phyloP scores from a whole-genome alignment of 2,113 vertebrate species.

The Catharus fuscescens region DNA sequence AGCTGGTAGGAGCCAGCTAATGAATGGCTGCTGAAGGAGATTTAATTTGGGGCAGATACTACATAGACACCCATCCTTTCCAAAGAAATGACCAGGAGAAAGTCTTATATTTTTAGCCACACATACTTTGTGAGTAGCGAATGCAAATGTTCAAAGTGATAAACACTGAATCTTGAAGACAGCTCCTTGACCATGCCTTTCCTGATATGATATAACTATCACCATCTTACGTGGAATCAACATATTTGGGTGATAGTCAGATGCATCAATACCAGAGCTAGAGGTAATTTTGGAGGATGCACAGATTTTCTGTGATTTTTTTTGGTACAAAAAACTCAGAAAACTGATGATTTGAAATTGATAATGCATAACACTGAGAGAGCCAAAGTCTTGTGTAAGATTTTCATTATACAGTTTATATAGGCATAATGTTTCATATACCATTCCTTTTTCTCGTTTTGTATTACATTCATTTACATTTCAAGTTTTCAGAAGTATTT shows the following conservation, averaged over 20 bases:
- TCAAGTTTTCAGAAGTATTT: not conserved
- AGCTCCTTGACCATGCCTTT: not conserved
- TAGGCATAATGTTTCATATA: not conserved
- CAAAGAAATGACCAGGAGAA: not conserved
- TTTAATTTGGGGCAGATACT: not conserved
- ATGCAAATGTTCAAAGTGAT: not conserved
- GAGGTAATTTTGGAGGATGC: not conserved
- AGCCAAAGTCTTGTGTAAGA: not conserved
- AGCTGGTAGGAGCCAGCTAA: too few relatives aligned
- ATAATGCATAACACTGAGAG: not conserved
- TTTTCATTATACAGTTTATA: not conserved
- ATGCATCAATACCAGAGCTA: not conserved
- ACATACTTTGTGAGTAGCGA: not conserved
- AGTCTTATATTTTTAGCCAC: not conserved
- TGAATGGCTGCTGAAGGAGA: too few relatives aligned
- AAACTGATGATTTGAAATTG: not conserved
- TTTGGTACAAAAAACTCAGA: not conserved
- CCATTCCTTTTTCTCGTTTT: not conserved
- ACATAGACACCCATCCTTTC: not conserved
- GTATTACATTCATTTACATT: not conserved
- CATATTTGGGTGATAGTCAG: not conserved
- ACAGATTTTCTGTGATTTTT: not conserved
- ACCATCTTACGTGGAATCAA: not conserved
- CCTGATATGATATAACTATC: not conserved
- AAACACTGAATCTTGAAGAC: not conserved